Conservation (phyloP, 1,140 invertebrate genomes). For the Drosophila jambulina region DNA sequence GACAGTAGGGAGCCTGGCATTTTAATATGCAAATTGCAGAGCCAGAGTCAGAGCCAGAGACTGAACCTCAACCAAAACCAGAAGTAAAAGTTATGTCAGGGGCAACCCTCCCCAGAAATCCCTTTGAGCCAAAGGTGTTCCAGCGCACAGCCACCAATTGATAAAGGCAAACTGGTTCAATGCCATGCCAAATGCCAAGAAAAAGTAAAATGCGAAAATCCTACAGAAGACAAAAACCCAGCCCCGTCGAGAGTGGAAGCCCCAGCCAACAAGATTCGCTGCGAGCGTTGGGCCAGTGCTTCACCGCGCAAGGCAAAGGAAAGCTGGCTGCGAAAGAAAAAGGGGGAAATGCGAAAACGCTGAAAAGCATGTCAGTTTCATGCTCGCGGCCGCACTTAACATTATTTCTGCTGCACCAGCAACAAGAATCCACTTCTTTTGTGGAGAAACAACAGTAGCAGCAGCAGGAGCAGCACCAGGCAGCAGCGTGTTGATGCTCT, state of each 20-base stretch:
- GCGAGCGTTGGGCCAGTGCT: constrained; percentile 45
- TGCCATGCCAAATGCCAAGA: constrained; percentile 31
- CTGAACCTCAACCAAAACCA: background rate
- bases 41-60: constrained; percentile 1
- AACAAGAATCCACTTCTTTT: constrained; percentile 60
- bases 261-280: constrained; percentile 40
- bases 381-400: constrained; percentile 81
- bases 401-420: constrained; percentile 76
- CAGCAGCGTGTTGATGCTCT: constrained; percentile 15
- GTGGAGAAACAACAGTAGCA: constrained; percentile 50
- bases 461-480: constrained; percentile 19
- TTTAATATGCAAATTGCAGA: constrained; percentile 76
- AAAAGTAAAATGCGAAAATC: constrained; percentile 13
- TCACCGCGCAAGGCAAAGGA: constrained; percentile 38
- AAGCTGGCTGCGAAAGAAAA: constrained; percentile 41
- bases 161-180: constrained; percentile 43
- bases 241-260: constrained; percentile 7
- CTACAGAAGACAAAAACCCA: constrained; percentile 11
- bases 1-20: constrained; percentile 50
- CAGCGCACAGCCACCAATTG: constrained; percentile 34
- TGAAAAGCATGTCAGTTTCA: constrained; percentile 80
- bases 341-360: constrained; percentile 43
- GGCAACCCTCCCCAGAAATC: constrained; percentile 10
- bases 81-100: constrained; percentile 50
- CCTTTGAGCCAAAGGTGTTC: constrained; percentile 32